phyloP scores from a whole-genome alignment of 2,888 invertebrate species.

The Mesorhabditis belari region DNA sequence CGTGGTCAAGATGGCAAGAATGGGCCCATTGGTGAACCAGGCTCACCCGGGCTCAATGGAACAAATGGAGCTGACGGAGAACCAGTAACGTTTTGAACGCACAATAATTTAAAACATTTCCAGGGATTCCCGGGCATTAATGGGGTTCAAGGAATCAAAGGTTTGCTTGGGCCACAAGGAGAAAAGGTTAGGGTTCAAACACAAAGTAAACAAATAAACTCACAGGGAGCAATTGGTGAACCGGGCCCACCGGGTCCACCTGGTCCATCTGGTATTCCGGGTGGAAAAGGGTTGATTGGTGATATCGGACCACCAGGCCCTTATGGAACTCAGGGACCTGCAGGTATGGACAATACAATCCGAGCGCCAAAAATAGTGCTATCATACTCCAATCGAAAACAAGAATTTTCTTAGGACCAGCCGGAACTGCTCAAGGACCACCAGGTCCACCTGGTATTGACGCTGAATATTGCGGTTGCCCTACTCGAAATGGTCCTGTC shows the following conservation, averaged over 20 bases:
- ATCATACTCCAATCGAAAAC: too few species aligned
- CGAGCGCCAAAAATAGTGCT: too few species aligned
- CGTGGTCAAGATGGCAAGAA: not conserved
- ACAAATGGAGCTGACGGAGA: not conserved
- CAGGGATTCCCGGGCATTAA: not conserved
- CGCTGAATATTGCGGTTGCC: too few species aligned
- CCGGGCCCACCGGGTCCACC: conserved; percentile 25
- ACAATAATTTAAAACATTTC: too few species aligned
- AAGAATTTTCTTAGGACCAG: too few species aligned
- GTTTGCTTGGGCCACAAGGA: not conserved
- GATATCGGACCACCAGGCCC: conserved; percentile 25
- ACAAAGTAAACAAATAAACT: not conserved
- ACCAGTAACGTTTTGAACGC: too few species aligned
- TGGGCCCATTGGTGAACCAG: not conserved
- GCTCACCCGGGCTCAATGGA: not conserved
- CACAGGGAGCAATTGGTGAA: conserved; percentile 22
- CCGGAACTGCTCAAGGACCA: conserved; percentile 33
- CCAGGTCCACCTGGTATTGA: conserved; percentile 30
- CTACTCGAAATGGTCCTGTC: too few species aligned
- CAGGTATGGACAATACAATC: too few species aligned
- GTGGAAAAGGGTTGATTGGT: conserved; percentile 25
- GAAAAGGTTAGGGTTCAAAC: not conserved
- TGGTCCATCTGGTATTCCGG: conserved; percentile 24
- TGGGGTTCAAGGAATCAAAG: not conserved
- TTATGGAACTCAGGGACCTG: conserved; percentile 29